Percentiles rank a stretch among this genome's conserved stretches.
Evolutionary conservation across 2,113 vertebrate genomes (phyloP).

Genomic region (Anhinga rufa): DNA sequence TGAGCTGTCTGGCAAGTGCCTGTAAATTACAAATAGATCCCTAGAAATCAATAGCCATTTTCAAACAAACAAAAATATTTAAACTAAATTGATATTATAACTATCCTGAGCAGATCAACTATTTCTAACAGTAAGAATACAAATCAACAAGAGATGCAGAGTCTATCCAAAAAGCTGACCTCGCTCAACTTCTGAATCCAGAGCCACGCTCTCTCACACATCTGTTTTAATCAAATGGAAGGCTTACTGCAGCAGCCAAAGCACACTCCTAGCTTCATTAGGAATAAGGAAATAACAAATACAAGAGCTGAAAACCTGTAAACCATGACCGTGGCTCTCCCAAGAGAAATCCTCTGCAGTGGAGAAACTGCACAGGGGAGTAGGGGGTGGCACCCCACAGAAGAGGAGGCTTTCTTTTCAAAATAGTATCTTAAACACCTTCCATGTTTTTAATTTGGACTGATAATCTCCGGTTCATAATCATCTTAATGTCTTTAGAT

Average conservation of each 20-base stretch:
- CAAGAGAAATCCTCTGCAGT: background rate
- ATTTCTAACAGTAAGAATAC: background rate
- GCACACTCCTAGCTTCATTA: background rate
- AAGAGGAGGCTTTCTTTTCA: background rate
- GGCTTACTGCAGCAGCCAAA: background rate
- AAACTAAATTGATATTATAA: background rate
- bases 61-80: slow-evolving; percentile 3
- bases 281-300: background rate
- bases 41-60: slow-evolving; percentile 5
- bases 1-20: background rate
- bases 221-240: background rate
- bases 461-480: background rate
- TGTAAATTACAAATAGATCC: background rate
- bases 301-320: background rate
- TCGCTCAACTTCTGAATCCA: background rate
- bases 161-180: background rate
- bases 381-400: background rate
- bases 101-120: background rate
- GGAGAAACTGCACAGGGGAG: background rate
- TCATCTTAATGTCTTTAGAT: background rate
- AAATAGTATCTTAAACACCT: background rate
- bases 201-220: background rate
- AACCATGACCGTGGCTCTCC: background rate
- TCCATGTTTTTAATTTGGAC: background rate
- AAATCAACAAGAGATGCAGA: background rate